A percentile compares a stretch with the other conserved stretches of the same genome.
phyloP scores from a whole-genome alignment of 2,888 invertebrate genomes.

The Drosophila limbata region DNA sequence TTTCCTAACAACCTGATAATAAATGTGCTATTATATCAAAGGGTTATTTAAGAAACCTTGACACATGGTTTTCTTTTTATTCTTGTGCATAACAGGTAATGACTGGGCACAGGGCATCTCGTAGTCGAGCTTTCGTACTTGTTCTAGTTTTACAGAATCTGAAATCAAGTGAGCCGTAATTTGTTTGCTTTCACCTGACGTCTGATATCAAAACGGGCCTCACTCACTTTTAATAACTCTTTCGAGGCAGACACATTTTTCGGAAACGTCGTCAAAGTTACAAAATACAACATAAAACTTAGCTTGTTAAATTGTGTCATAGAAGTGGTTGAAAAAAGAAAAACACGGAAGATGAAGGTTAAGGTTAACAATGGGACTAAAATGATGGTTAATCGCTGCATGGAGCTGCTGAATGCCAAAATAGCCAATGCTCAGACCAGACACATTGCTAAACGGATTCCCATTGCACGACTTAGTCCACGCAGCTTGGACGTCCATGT shows the following conservation, averaged over 20 bases:
- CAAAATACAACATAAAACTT: slow-evolving; percentile 4
- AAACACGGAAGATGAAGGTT: slow-evolving; percentile 37
- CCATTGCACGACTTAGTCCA: neutral
- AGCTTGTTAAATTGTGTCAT: slow-evolving; percentile 25
- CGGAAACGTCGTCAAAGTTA: slow-evolving; percentile 20
- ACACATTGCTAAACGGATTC: slow-evolving; percentile 39
- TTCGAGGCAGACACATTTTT: slow-evolving; percentile 27
- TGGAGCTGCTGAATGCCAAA: slow-evolving; percentile 48
- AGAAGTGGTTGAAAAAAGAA: neutral
- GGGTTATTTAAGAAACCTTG: no score
- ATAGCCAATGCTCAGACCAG: slow-evolving; percentile 50
- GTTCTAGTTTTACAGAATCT: neutral
- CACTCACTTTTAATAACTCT: slow-evolving; percentile 20
- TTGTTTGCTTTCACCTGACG: neutral
- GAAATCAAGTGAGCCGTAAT: slow-evolving; percentile 36
- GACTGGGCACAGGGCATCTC: no score
- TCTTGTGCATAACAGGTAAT: no score
- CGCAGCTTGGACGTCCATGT: neutral
- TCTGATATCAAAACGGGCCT: neutral
- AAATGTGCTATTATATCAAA: no score
- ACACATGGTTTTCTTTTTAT: no score
- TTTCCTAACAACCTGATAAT: no score
- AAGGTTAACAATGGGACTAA: slow-evolving; percentile 42
- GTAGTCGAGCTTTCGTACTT: no score
- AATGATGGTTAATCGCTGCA: slow-evolving; percentile 53